These are phyloP conservation scores for Rhinoptilus africanus DNA, from an alignment of 2,113 vertebrate genomes.

Conservation along the genomic window DNA sequence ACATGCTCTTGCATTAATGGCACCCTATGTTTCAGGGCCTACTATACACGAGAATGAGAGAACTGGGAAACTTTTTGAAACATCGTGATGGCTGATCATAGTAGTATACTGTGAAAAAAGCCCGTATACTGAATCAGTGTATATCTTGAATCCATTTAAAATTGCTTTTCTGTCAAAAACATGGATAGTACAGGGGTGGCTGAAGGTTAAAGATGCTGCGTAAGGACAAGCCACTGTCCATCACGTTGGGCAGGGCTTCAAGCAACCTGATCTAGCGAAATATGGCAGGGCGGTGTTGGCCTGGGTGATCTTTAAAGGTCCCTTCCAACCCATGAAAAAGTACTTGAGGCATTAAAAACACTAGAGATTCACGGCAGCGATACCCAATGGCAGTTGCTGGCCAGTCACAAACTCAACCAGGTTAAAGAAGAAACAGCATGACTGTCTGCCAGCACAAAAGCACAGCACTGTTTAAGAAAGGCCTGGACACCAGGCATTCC, in stretches of 20 bases:
- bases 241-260: background rate
- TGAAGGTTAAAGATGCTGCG: background rate
- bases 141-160: background rate
- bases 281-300: background rate
- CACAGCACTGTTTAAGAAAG: background rate
- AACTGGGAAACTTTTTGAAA: background rate
- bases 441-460: background rate
- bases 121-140: background rate
- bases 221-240: background rate
- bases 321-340: background rate
- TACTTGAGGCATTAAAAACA: background rate
- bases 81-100: background rate
- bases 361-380: background rate
- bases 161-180: background rate
- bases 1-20: background rate
- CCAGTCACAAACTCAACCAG: background rate
- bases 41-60: background rate
- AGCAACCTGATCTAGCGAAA: background rate
- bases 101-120: background rate
- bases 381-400: background rate
- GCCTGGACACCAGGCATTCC: background rate
- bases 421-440: background rate
- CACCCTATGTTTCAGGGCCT: background rate
- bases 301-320: background rate
- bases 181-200: background rate